phyloP scores from a whole-genome alignment of 2,888 invertebrate genomes.

The Thymelicus lineola region DNA sequence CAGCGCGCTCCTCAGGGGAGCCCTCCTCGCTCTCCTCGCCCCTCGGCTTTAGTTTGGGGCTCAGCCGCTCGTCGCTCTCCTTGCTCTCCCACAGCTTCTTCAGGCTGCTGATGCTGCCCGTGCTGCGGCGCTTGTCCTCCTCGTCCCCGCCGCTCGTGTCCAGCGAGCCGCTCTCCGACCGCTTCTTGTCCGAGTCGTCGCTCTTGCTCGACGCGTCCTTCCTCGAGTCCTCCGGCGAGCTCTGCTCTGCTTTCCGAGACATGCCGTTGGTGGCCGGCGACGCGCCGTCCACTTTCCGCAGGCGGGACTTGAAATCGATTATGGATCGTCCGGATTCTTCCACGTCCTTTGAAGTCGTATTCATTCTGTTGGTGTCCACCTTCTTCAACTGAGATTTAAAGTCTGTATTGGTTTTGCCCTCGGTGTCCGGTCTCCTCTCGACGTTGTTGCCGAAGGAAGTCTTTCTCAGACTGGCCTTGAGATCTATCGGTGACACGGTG shows the following conservation, averaged over 20 bases:
- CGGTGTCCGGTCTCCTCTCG: conserved; percentile 54
- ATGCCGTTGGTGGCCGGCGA: conserved; percentile 65
- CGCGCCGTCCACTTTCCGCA: conserved; percentile 91
- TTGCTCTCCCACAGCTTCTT: conserved; percentile 97
- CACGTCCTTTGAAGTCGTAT: conserved; percentile 76
- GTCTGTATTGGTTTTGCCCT: conserved; percentile 70
- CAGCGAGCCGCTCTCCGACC: conserved; percentile 62
- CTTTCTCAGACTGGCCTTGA: conserved; percentile 81
- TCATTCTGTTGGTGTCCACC: conserved; percentile 88
- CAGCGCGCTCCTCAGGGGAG: conserved; percentile 60
- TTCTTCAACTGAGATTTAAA: conserved; percentile 90
- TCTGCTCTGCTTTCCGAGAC: conserved; percentile 58
- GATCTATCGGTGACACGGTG: conserved; percentile 72
- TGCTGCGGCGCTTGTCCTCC: conserved; percentile 95
- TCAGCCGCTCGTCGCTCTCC: conserved; percentile 86
- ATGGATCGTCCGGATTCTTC: conserved; percentile 86
- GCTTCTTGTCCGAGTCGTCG: conserved; percentile 77
- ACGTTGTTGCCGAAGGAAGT: conserved; percentile 60
- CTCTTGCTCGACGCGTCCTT: conserved; percentile 64
- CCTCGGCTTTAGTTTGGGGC: conserved; percentile 84
- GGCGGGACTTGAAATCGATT: conserved; percentile 93
- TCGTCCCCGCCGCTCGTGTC: conserved; percentile 84
- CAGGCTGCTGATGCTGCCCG: conserved; percentile 96
- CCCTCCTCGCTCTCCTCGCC: conserved; percentile 60
- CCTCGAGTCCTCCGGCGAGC: conserved; percentile 64